Base-by-base conservation (phyloP, 2,888 invertebrate species). In the Julus scandinavius region DNA sequence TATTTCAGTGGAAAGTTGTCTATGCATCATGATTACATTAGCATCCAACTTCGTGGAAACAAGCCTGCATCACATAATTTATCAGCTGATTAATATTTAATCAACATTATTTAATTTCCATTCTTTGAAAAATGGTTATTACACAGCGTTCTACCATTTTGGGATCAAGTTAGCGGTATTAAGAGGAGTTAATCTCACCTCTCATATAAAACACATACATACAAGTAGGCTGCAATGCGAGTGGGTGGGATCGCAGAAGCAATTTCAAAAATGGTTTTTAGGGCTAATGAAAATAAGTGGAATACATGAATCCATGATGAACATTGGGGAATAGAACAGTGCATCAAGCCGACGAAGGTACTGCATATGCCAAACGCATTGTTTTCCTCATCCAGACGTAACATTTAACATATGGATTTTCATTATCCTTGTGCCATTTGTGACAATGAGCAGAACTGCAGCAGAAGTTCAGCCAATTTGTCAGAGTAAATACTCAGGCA, bases 211-310 rank as follows among this genome's bases (percentile, higher is more conserved):
- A 72, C 9, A 72, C 11, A 29, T 20, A 45, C 45, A 20, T 63
- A 54, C 63, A n/a, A 63, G 63, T 29, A 72, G 20, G 20, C 6
- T 72, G n/a, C 5, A 9, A 20, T 63, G 9, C 72, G 72, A 72
- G 72, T 20, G 72, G 72, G 72, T 29, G 72, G 72, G 20, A 6
- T 72, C 20, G 72, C 7, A 20, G 9, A 72, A 72, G 72, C 72
- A 72, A 72, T 72, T 72, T 72, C 72, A 72, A 72, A 72, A 72
- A 72, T 72, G 72, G 72, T 72, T 72, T 72, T 72, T 72, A 72
- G 72, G 72, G 72, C 72, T 72, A 72, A 72, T 72, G 72, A 72
- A 72, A 72, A 72, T 72, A 72, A 72, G 29, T 29, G 7, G 72
- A 72, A 72, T 72, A 72, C 72, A 72, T 72, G 72, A 72, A 72